Base-by-base conservation (phyloP, 2,113 vertebrate genomes). In the Brachyhypopomus gauderio region DNA sequence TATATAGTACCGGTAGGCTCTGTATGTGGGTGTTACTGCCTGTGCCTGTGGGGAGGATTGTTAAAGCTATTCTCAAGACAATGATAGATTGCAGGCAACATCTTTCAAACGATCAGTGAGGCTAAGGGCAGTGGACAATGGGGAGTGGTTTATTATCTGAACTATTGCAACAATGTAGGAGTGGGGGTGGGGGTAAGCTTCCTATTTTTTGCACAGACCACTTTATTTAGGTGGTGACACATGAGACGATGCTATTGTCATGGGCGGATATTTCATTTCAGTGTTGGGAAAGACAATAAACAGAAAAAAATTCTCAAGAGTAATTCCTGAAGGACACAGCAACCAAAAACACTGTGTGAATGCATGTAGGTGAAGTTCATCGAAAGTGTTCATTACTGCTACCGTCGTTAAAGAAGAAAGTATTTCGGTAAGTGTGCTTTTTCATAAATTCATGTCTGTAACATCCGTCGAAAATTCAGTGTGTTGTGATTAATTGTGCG, bases 41-140 rank as follows among this genome's bases (percentile, higher is more conserved):
- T 23, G 38, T 38, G 56, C 23, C 59, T 23, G 69, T 34, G 55
- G 69, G 67, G 16, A 75, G 64, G 66, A 27, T 7, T 63, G 64
- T 64, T 72, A 63, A 75, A 60, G 25, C 41, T 48, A 52, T 25
- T 85, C 58, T 80, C 16, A 55, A 58, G 81, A 83, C 76, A 72
- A 73, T 85, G 86, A 88, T 66, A 84, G 56, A 88, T 86, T 83
- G 81, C 72, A 71, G 22, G 64, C 83, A 78, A 25, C 75, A 64
- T 86, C 67, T 72, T 87, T 79, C 84, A 81, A 88, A 86, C 30
- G 59, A 86, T 84, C 70, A 34, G 34, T n/a, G 77, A 34, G 81
- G 78, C 83, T 63, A 52, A 36, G 66, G 78, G 78, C 80, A 62
- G 41, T 45, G 58, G 73, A 62, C 59, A 69, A 74, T 55, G 64